These are phyloP conservation scores for Hydra vulgaris DNA, from an alignment of 30 jellyfish, hydroid and myxozoan genomes.

Conservation along the genomic window DNA sequence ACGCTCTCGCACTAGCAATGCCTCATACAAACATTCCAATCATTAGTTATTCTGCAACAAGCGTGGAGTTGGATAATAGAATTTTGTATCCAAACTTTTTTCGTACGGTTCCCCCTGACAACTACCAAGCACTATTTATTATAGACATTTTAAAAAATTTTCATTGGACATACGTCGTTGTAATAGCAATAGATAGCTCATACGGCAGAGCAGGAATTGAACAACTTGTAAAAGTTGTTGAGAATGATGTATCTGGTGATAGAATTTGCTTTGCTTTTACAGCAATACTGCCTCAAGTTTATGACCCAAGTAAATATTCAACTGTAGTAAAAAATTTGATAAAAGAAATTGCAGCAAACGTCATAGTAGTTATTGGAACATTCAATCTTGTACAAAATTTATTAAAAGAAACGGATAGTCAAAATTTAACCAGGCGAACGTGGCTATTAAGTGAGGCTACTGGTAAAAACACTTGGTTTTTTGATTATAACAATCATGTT, in stretches of 20 bases:
- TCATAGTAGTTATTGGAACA: neutral
- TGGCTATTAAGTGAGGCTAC: neutral
- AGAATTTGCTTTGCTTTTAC: neutral
- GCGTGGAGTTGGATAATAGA: neutral
- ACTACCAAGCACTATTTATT: neutral
- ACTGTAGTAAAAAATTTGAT: neutral
- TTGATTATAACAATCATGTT: too few relatives aligned
- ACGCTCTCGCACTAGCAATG: neutral
- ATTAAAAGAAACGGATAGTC: neutral
- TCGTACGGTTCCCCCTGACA: neutral
- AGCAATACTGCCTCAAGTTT: neutral
- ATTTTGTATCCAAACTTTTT: neutral
- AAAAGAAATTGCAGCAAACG: neutral
- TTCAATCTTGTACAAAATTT: neutral
- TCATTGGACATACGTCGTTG: neutral
- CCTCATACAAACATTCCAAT: neutral
- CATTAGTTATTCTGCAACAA: neutral
- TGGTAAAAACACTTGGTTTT: neutral
- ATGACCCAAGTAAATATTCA: too few relatives aligned
- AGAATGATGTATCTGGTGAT: too few relatives aligned
- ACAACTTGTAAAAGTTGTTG: neutral
- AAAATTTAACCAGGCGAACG: neutral
- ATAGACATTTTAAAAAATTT: neutral
- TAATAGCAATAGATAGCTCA: neutral
- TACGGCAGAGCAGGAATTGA: neutral